These are phyloP conservation scores for Meloe dianella DNA, from an alignment of 2,888 invertebrate species.

Conservation along the genomic window DNA sequence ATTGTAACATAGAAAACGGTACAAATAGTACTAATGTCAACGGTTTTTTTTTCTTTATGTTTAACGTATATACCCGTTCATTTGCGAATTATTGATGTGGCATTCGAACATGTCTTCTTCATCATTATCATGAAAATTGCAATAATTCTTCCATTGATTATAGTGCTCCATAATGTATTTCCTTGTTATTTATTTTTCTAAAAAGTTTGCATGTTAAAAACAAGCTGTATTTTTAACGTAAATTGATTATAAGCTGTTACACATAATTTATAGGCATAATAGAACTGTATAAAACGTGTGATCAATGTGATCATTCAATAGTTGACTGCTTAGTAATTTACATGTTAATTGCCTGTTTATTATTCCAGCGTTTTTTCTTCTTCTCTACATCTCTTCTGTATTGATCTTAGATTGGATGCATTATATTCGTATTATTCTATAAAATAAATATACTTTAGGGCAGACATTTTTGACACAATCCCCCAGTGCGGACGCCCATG, in stretches of 20 bases:
- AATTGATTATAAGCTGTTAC: slow-evolving; percentile 1
- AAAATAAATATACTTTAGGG: too few species aligned
- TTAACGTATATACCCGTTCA: not conserved
- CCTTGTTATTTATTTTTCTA: too few species aligned
- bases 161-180: too few species aligned
- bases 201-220: slow-evolving; percentile 1
- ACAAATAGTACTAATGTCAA: not conserved
- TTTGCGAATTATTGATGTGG: slow-evolving; percentile 5
- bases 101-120: not conserved
- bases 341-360: slow-evolving; percentile 6
- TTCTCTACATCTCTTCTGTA: not conserved
- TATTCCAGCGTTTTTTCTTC: slow-evolving; percentile 1
- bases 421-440: too few species aligned
- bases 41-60: not conserved
- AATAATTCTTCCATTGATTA: too few species aligned
- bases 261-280: slow-evolving; percentile 1
- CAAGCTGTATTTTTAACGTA: slow-evolving; percentile 9
- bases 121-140: too few species aligned
- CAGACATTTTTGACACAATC: too few species aligned
- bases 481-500: too few species aligned
- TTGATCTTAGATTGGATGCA: not conserved
- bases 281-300: not conserved
- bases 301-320: slow-evolving; percentile 3
- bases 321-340: not conserved
- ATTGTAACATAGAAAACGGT: not conserved